A percentile compares a stretch with the other conserved stretches of the same genome.
Evolutionary conservation across 2,888 invertebrate genomes (phyloP).

Genomic region (Andrena chrysosceles): DNA sequence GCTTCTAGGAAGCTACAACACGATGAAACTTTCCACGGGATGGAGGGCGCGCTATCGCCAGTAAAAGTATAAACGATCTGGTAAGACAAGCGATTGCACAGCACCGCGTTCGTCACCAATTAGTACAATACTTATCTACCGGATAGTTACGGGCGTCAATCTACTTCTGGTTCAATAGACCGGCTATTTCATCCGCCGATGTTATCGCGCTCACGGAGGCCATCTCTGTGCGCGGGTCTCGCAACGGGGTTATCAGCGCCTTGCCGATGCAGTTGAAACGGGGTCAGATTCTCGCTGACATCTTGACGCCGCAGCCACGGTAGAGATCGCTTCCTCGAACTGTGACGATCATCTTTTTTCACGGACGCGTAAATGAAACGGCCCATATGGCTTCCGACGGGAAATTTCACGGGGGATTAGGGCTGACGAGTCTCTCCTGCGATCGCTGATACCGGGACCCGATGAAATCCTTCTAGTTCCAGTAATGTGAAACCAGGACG

Average conservation of each 20-base stretch:
- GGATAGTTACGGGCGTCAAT: conserved; percentile 34
- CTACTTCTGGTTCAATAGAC: conserved; percentile 40
- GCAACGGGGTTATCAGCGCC: conserved; percentile 59
- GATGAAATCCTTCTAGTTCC: neutral
- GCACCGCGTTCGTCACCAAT: conserved; percentile 44
- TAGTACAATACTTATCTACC: conserved; percentile 58
- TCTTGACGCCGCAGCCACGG: conserved; percentile 13
- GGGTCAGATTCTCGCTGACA: conserved; percentile 43
- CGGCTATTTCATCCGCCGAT: conserved; percentile 29
- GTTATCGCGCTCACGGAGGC: conserved; percentile 48
- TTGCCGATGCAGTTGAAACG: conserved; percentile 25
- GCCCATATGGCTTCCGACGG: conserved; percentile 19
- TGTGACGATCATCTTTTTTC: conserved; percentile 6
- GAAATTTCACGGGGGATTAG: neutral
- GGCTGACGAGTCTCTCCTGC: neutral
- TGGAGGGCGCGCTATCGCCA: conserved; percentile 32
- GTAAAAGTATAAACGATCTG: conserved; percentile 42
- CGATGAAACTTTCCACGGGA: conserved; percentile 33
- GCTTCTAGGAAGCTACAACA: conserved; percentile 4
- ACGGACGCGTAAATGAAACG: neutral
- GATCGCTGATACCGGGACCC: neutral
- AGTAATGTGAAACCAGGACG: neutral
- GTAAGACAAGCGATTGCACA: conserved; percentile 41
- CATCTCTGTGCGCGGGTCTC: conserved; percentile 30
- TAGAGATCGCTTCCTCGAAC: conserved; percentile 26